Conservation (phyloP, 2,113 vertebrate species). For the Lipophrys pholis region DNA sequence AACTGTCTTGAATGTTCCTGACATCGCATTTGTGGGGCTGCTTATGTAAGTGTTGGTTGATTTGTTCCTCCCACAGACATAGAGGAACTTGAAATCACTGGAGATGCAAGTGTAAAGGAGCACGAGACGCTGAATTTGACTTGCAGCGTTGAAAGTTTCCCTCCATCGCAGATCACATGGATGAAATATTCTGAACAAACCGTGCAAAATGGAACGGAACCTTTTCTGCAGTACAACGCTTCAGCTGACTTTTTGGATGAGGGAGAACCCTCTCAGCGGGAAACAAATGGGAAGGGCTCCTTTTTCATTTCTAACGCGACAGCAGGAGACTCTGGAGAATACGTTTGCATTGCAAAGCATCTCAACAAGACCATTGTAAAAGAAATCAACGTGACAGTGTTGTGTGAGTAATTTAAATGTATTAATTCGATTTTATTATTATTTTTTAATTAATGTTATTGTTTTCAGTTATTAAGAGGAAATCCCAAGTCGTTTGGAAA, state of each 20-base stretch:
- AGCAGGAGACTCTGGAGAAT: conserved; percentile 28
- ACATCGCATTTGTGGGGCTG: too few species aligned
- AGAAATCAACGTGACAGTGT: conserved; percentile 22
- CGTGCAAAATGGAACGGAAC: neutral
- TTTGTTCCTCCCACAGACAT: conserved; percentile 23
- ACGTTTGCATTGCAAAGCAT: conserved; percentile 50
- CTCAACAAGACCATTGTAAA: neutral
- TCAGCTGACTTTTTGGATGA: neutral
- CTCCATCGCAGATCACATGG: conserved; percentile 47
- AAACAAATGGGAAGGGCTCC: neutral
- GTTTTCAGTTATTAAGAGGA: too few species aligned
- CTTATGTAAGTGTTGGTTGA: too few species aligned
- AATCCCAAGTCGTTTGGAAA: too few species aligned
- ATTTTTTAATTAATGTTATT: too few species aligned
- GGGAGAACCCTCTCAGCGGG: neutral
- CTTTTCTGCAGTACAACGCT: neutral
- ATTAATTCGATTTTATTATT: too few species aligned
- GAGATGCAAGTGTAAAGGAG: conserved; percentile 24
- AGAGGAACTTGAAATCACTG: neutral
- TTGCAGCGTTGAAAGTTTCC: conserved; percentile 54
- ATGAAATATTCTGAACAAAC: neutral
- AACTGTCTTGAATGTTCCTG: too few species aligned
- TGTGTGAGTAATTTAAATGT: conserved; percentile 34
- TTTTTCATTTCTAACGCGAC: conserved; percentile 24
- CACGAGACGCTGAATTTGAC: conserved; percentile 48